Evolutionary conservation across 2,888 invertebrate genomes (phyloP), one percentile per base, ranked within the genome.

Genomic region (Brenthis ino): DNA sequence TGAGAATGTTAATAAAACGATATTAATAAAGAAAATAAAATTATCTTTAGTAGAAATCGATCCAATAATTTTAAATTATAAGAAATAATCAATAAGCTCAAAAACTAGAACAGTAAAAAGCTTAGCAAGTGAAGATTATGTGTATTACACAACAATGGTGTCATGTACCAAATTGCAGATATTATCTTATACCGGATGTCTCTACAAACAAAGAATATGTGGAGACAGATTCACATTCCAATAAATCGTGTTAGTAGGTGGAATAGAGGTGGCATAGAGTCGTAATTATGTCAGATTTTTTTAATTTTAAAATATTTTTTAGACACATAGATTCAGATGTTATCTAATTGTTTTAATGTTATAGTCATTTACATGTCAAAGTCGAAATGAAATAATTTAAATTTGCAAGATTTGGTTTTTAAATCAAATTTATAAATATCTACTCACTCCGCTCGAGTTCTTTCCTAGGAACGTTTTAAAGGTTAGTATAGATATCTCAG

Each of bases 201-300:
- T 84, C 33, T 66, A 82, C 80, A 85, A 83, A 84, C 86, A 84
- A 88, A 87, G 85, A 79, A 81, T 81, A 86, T 85, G 87, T 87
- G 87, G 85, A 84, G 88, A 92, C 87, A 89, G 89, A 84, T 86
- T 89, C 85, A 79, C 79, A 87, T 91, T 88, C 85, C 89, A 86
- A 92, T 91, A 91, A 91, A 91, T 91, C 83, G 83, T 84, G 77
- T 77, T 81, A 77, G 89, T 85, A 80, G 89, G 91, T 80, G 90
- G 84, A 86, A 84, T 72, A 83, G 48, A n/a, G 71, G 48, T 66
- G 48, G 50, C 8, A 58, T 75, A 55, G 78, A 77, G 76, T 68
- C 3, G 69, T 14, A 63, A 54, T 20, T 24, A 11, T 43, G 11
- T 43, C 0, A 50, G 24, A 43, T 12, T 14, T 51, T 67, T 66